These are phyloP conservation scores for Morpho deidamia DNA, from an alignment of 2,888 invertebrate species.

Conservation along the genomic window DNA sequence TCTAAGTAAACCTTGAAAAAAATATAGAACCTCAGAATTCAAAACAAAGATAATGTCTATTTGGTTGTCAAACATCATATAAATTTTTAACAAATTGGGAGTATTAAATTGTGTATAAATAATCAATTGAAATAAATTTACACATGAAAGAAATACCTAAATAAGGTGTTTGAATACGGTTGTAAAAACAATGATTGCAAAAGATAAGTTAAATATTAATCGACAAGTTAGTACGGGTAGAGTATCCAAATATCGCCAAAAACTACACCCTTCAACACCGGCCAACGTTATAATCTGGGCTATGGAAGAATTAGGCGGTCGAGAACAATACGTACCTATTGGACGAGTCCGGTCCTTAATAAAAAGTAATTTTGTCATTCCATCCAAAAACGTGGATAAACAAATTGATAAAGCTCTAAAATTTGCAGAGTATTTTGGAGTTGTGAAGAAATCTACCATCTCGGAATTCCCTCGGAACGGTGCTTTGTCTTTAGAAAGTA, in stretches of 20 bases:
- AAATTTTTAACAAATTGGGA: no score
- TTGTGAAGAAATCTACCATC: constrained; percentile 36
- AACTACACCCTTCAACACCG: constrained; percentile 33
- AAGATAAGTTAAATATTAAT: no score
- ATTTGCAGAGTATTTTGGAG: constrained; percentile 42
- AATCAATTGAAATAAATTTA: no score
- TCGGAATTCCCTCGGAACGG: constrained; percentile 28
- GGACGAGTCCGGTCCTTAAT: constrained; percentile 38
- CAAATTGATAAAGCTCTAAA: constrained; percentile 39
- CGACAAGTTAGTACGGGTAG: constrained; percentile 11
- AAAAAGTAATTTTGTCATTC: constrained; percentile 41
- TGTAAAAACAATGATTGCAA: no score
- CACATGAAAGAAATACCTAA: no score
- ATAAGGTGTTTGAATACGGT: no score
- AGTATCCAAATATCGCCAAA: constrained; percentile 30
- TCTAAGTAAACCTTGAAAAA: no score
- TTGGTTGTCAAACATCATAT: no score
- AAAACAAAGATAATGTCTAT: no score
- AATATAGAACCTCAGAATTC: no score
- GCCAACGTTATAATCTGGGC: constrained; percentile 49
- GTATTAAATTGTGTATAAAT: no score
- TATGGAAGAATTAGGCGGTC: constrained; percentile 41
- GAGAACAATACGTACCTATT: constrained; percentile 36
- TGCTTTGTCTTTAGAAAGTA: not conserved
- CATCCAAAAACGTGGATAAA: constrained; percentile 40